phyloP scores from a whole-genome alignment of 2,888 invertebrate species.

The Catocala nupta region DNA sequence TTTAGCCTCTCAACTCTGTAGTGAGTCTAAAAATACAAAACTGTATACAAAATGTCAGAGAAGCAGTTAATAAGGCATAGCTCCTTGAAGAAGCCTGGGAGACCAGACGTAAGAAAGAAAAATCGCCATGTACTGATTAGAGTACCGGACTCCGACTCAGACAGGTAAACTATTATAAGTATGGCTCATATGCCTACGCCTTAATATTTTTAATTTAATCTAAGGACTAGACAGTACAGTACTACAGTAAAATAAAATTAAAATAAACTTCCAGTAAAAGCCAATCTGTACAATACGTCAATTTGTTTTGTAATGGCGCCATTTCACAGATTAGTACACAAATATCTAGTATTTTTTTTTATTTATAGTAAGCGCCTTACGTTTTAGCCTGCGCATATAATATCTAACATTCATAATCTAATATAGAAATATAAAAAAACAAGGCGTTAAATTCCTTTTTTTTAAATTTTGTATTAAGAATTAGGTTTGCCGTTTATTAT shows the following conservation, averaged over 20 bases:
- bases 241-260: too few relatives aligned
- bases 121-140: constrained; percentile 73
- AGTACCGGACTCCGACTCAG: constrained; percentile 65
- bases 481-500: neutral
- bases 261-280: too few relatives aligned
- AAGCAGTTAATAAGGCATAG: constrained; percentile 67
- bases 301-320: neutral
- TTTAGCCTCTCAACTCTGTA: neutral
- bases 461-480: neutral
- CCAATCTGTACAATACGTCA: neutral
- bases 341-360: neutral
- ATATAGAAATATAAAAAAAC: neutral
- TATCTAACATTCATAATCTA: neutral
- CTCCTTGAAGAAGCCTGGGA: constrained; percentile 67
- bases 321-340: neutral
- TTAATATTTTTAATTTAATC: too few relatives aligned
- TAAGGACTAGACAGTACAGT: too few relatives aligned
- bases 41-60: constrained; percentile 64
- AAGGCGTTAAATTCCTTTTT: neutral
- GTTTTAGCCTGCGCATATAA: constrained; percentile 16
- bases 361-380: constrained; percentile 22
- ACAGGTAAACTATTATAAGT: constrained; percentile 57
- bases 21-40: neutral
- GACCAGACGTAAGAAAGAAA: constrained; percentile 52
- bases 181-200: too few relatives aligned